Percentiles rank a stretch among this genome's conserved stretches.
phyloP scores from a whole-genome alignment of 2,888 invertebrate species.

The Dascillus cervinus region DNA sequence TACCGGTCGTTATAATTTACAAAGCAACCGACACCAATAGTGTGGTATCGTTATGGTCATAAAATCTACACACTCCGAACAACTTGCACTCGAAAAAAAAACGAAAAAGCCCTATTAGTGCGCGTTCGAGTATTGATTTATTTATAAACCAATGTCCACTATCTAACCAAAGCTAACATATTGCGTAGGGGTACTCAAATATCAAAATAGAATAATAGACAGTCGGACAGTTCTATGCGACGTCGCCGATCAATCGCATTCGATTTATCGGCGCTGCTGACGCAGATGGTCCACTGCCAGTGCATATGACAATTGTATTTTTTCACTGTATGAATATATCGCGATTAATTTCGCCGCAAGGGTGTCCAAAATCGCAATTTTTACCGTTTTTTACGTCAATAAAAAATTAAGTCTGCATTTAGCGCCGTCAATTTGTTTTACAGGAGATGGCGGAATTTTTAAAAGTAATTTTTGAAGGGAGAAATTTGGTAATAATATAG shows the following conservation, averaged over 20 bases:
- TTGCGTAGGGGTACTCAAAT: slow-evolving; percentile 38
- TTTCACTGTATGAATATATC: slow-evolving; percentile 33
- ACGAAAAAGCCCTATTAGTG: no score
- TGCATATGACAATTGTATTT: slow-evolving; percentile 37
- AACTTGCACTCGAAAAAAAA: no score
- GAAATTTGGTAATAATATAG: no score
- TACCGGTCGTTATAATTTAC: slow-evolving; percentile 24
- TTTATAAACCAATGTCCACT: slow-evolving; percentile 20
- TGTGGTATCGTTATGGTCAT: no score
- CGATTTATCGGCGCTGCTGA: slow-evolving; percentile 7
- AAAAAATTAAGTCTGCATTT: no score
- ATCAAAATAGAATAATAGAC: slow-evolving; percentile 37
- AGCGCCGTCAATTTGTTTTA: no score
- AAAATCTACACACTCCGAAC: no score
- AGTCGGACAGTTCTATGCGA: slow-evolving; percentile 22
- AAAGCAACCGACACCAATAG: slow-evolving; percentile 9
- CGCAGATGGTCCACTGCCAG: slow-evolving; percentile 24
- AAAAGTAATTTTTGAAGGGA: no score
- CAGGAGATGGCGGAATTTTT: no score
- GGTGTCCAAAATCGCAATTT: slow-evolving; percentile 17
- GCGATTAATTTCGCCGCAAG: slow-evolving; percentile 24
- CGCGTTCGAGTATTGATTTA: no score
- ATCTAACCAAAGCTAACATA: slow-evolving; percentile 32
- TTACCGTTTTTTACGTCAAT: no score
- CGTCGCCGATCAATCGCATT: slow-evolving; percentile 15